A percentile compares a stretch with the other conserved stretches of the same genome.
Evolutionary conservation across 2,797 vertebrate genomes (phyloP).

Genomic region (Huso huso): DNA sequence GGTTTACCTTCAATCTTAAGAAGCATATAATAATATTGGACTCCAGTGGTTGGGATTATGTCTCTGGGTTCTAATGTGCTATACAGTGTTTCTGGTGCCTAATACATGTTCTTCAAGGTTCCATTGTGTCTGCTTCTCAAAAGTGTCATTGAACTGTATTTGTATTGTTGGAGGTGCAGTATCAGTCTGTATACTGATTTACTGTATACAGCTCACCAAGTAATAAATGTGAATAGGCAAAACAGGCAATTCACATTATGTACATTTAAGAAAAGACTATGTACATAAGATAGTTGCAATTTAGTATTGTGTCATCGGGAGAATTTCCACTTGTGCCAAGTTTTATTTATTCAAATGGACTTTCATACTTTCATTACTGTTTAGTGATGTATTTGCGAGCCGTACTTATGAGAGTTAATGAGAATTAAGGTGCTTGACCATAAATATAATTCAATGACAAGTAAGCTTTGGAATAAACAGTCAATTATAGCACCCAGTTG

Average conservation of each 20-base stretch:
- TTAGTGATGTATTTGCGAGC: no score
- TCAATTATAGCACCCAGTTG: no score
- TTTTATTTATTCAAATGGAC: no score
- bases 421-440: no score
- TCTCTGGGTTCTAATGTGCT: conserved; percentile 57
- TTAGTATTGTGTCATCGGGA: no score
- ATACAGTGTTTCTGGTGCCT: conserved; percentile 61
- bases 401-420: no score
- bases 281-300: no score
- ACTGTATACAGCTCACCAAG: conserved; percentile 68
- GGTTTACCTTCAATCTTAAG: background rate
- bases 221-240: conserved; percentile 73
- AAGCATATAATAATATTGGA: background rate
- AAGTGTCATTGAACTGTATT: conserved; percentile 51
- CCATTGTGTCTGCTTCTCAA: conserved; percentile 60
- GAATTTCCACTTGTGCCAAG: no score
- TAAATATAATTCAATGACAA: no score
- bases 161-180: conserved; percentile 53
- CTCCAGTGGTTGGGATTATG: conserved; percentile 40
- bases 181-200: conserved; percentile 51
- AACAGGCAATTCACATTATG: conserved; percentile 67
- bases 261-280: conserved; percentile 42
- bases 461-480: no score
- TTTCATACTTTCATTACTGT: no score
- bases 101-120: conserved; percentile 68